These are phyloP conservation scores for Ormyrus thymus DNA, from an alignment of 2,888 invertebrate genomes.

Conservation along the genomic window DNA sequence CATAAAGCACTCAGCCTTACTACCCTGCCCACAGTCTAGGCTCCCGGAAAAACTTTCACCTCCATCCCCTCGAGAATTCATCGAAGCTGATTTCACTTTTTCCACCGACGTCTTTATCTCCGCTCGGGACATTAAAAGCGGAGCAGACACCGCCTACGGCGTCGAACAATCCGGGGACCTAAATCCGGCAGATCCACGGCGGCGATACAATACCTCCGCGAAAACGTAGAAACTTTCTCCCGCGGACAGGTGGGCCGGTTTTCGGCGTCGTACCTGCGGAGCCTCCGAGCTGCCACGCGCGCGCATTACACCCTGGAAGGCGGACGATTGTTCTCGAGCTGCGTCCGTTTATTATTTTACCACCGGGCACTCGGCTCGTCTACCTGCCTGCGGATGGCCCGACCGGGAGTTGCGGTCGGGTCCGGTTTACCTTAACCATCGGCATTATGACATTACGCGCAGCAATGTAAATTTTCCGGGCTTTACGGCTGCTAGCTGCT, in stretches of 20 bases:
- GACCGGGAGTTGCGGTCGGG: no score
- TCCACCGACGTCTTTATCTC: slow-evolving; percentile 23
- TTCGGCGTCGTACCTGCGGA: slow-evolving; percentile 22
- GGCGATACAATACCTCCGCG: not conserved
- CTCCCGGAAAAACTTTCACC: slow-evolving; percentile 38
- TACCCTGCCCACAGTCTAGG: no score
- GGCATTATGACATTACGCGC: slow-evolving; percentile 39
- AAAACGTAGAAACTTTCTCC: slow-evolving; percentile 23
- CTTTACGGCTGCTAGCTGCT: slow-evolving; percentile 20
- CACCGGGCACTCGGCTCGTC: not conserved
- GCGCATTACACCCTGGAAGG: not conserved
- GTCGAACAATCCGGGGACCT: not conserved
- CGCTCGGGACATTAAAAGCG: slow-evolving; percentile 11
- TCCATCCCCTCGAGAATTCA: slow-evolving; percentile 1
- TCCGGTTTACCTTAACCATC: not conserved
- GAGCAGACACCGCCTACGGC: slow-evolving; percentile 4
- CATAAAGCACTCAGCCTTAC: no score
- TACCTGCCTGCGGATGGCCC: not conserved
- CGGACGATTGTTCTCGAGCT: slow-evolving; percentile 18
- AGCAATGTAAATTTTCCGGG: slow-evolving; percentile 38
- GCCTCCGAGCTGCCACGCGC: not conserved
- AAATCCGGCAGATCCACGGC: not conserved
- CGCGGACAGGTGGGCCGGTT: not conserved
- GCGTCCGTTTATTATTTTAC: slow-evolving; percentile 38
- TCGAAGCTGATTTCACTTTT: slow-evolving; percentile 48